A percentile compares a stretch with the other conserved stretches of the same genome.
Evolutionary conservation across 2,888 invertebrate genomes (phyloP).

Genomic region (Athalia cordata): DNA sequence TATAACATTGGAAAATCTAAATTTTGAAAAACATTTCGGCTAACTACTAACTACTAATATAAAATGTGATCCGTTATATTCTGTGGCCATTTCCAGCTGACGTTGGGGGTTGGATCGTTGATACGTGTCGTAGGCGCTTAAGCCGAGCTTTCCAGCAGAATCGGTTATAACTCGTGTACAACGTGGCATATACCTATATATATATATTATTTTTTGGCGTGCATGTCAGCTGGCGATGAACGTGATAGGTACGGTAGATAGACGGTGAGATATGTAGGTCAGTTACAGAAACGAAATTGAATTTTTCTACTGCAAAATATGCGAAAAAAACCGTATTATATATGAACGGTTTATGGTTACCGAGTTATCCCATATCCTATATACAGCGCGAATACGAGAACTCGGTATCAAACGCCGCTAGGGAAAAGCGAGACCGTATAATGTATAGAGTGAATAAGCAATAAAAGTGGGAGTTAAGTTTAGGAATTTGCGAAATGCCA

Average conservation of each 20-base stretch:
- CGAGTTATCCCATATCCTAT: neutral
- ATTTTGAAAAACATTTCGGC: neutral
- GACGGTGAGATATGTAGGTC: slow-evolving; percentile 16
- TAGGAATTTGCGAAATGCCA: slow-evolving; percentile 6
- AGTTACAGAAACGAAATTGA: slow-evolving; percentile 17
- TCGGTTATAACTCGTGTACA: slow-evolving; percentile 1
- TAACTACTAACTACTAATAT: neutral
- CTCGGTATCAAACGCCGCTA: neutral
- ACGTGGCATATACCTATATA: too few relatives aligned
- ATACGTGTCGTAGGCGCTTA: slow-evolving; percentile 3
- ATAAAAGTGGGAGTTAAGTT: slow-evolving; percentile 15
- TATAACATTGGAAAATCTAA: too few relatives aligned
- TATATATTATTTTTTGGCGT: slow-evolving; percentile 1
- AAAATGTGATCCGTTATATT: neutral
- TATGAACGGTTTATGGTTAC: neutral
- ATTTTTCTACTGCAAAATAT: neutral
- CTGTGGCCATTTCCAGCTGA: slow-evolving; percentile 1
- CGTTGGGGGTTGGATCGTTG: slow-evolving; percentile 3
- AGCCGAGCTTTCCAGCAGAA: neutral
- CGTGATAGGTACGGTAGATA: slow-evolving; percentile 12
- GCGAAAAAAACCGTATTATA: neutral
- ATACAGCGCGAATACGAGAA: neutral
- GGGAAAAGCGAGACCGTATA: neutral
- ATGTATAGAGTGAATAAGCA: neutral
- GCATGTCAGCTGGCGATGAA: slow-evolving; percentile 13